Evolutionary conservation across 1,140 invertebrate species (phyloP), one percentile per base, ranked within the genome.

Genomic region (Aradophagus sp.): DNA sequence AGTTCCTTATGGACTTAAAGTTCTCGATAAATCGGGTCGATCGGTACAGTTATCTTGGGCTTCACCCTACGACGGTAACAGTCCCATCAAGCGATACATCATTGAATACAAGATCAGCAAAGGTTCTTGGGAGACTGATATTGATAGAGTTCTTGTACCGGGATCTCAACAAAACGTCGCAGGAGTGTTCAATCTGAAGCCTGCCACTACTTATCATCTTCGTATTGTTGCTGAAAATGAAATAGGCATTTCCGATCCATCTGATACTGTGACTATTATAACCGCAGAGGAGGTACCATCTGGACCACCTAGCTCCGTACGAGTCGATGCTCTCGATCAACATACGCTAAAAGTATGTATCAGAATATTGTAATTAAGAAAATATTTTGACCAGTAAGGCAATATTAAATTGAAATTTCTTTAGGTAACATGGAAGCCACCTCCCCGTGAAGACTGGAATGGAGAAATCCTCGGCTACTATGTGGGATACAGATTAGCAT

Each of bases 251-350:
- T 96, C 95, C 1, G 92, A 95, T 76, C 94, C 96, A 0, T 97
- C 96, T 0, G 93, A 96, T 73, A 93, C 93, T 5, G 93, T 98
- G 0, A 95, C 93, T 0, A 96, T 97, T 61, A 95, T 95, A 38
- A 98, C 96, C 17, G 94, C 95, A 15, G 97, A 98, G 86, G 96
- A 98, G 91, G 91, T 91, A n/a, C 93, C 93, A 1, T 93, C 92
- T 71, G 94, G 93, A 32, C 91, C 93, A 62, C 93, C 93, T 42
- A 92, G 90, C 41, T 91, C 90, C 50, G 91, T 98, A 2, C 91
- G 92, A 75, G 94, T 97, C 1, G 95, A 97, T 75, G 92, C 95
- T 26, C 89, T 93, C n/a, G 95, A 97, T 75, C 95, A 97, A 77
- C 93, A 96, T 63, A 95, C 94, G 0, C 87, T 99, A 47, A 91